Evolutionary conservation across 1,140 invertebrate species (phyloP).

Genomic region (Frieseomelitta varia): DNA sequence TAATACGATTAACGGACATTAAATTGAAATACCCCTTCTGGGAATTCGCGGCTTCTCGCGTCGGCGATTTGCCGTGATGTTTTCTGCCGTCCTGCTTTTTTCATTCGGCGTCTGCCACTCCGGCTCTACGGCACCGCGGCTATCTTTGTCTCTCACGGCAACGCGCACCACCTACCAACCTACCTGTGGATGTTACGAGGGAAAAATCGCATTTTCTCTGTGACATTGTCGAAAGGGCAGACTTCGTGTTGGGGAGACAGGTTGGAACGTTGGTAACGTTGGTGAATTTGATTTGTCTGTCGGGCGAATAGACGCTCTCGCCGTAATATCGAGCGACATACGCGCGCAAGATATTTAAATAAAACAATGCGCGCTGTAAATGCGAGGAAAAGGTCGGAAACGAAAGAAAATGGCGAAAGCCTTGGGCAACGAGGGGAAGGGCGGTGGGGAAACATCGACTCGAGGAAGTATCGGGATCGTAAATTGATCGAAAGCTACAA

Average conservation of each 20-base stretch:
- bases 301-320: constrained; percentile 56
- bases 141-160: constrained; percentile 27
- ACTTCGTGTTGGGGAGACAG: constrained; percentile 52
- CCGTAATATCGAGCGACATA: constrained; percentile 39
- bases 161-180: background rate
- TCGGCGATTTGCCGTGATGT: constrained; percentile 50
- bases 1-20: constrained; percentile 71
- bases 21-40: constrained; percentile 67
- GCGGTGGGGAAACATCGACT: background rate
- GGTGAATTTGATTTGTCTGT: constrained; percentile 68
- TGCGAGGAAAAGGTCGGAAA: background rate
- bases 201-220: constrained; percentile 64
- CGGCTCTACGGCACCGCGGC: background rate
- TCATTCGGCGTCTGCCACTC: constrained; percentile 28
- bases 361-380: constrained; percentile 44
- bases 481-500: background rate
- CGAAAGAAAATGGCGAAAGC: background rate
- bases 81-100: constrained; percentile 35
- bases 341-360: constrained; percentile 53
- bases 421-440: background rate
- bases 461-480: background rate
- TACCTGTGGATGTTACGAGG: constrained; percentile 57
- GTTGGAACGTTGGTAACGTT: constrained; percentile 57
- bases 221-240: constrained; percentile 51
- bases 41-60: constrained; percentile 53